Evolutionary conservation across 2,888 invertebrate species (phyloP), one percentile per base, ranked within the genome.

Genomic region (Villa cingulata): DNA sequence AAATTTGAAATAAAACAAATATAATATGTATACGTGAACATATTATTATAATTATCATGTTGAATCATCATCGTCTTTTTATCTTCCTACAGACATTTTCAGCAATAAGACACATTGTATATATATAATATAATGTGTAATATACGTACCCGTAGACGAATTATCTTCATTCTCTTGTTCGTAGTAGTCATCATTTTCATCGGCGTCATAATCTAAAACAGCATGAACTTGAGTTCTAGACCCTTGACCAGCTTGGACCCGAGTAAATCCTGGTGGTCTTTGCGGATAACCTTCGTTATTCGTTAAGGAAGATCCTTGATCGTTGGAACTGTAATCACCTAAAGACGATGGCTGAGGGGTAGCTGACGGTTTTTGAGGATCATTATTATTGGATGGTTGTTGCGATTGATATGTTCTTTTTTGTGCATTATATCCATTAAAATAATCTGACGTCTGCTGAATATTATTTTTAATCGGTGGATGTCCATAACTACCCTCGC

Each of bases 201-300:
- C 70, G 17, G 62, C 62, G 52, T 70, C 70, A 45, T 70, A 70
- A 49, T 70, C 70, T 37, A 70, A 57, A 6, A 70, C 66, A 5
- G 70, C 70, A 52, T 69, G 69, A 40, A 69, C 69, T 48, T 69
- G 66, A 51, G 72, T 58, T 70, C 79, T 50, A 68, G 71, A 61
- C 2, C 73, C 73, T 19, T 70, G 68, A 2, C 73, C 72, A 2
- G 74, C 72, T 52, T 76, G 76, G 39, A 82, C 81, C 58, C 78
- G 75, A 15, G 80, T 81, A 60, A 76, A 82, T 6, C 78, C 78
- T 4, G 80, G 76, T 32, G 78, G 77, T 52, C 76, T 71, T 47
- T 74, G 72, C 1, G 74, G 72, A 52, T 72, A 73, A 17, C 62
- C 56, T 41, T 56, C 59, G 42, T 53, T 39, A 15, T 15, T 3